Evolutionary conservation across 2,888 invertebrate species (phyloP).

Genomic region (Ormia ochracea): DNA sequence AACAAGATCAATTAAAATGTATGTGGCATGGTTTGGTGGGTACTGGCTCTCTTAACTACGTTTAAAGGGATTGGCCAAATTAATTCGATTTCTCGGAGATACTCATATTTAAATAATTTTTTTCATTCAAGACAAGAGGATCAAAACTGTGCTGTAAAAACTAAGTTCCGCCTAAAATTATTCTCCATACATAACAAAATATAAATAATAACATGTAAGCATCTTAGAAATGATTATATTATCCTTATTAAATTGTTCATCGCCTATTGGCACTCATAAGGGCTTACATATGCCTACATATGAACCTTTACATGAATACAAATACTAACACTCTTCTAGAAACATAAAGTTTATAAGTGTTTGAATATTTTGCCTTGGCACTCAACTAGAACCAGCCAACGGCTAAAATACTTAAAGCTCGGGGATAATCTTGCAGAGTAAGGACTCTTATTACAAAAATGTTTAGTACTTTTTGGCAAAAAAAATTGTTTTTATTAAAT

Average conservation of each 20-base stretch:
- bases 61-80: no score
- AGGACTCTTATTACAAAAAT: neutral
- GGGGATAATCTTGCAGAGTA: conserved; percentile 3
- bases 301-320: neutral
- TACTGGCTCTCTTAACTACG: no score
- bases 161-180: no score
- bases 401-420: conserved; percentile 30
- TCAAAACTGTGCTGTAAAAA: no score
- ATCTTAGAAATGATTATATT: no score
- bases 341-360: conserved; percentile 51
- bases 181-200: no score
- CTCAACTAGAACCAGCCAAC: conserved; percentile 53
- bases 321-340: conserved; percentile 20
- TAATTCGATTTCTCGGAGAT: no score
- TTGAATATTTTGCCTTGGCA: conserved; percentile 63
- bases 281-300: neutral
- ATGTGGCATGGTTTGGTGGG: no score
- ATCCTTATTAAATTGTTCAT: neutral
- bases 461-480: conserved; percentile 17
- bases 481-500: neutral
- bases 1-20: no score
- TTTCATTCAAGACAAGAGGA: no score
- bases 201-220: no score
- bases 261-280: neutral
- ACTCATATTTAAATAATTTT: no score